Conservation (phyloP, 2,888 invertebrate genomes). For the Panopea generosa region DNA sequence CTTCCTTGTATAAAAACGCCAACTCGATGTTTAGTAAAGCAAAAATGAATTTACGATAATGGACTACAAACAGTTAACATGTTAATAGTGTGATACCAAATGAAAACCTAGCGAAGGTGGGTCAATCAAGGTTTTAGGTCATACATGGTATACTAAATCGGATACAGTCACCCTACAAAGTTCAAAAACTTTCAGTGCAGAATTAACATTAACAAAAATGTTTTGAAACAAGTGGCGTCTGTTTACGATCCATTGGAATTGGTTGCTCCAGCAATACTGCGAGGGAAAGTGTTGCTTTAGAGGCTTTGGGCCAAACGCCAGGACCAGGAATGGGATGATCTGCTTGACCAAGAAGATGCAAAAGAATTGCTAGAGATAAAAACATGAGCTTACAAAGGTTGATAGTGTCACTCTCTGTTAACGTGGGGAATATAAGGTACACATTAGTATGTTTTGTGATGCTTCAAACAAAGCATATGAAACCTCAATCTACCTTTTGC, state of each 20-base stretch:
- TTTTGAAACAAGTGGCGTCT: slow-evolving; percentile 3
- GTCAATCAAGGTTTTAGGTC: slow-evolving; percentile 14
- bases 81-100: not conserved
- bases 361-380: not conserved
- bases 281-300: slow-evolving; percentile 26
- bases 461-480: slow-evolving; percentile 11
- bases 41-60: slow-evolving; percentile 35
- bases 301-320: slow-evolving; percentile 5
- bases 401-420: not conserved
- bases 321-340: slow-evolving; percentile 20
- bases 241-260: slow-evolving; percentile 6
- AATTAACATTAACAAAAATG: not conserved
- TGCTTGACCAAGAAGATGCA: not conserved
- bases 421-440: not conserved
- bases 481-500: slow-evolving; percentile 5
- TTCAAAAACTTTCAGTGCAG: not conserved
- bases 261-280: slow-evolving; percentile 8
- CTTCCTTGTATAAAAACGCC: slow-evolving; percentile 9
- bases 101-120: not conserved
- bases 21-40: slow-evolving; percentile 32
- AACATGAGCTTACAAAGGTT: not conserved
- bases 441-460: slow-evolving; percentile 5
- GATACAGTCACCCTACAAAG: not conserved
- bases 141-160: slow-evolving; percentile 14
- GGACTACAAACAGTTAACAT: slow-evolving; percentile 24